These are phyloP conservation scores for Micropoecilia bifurca DNA, from an alignment of 2,797 vertebrate species.

Conservation along the genomic window DNA sequence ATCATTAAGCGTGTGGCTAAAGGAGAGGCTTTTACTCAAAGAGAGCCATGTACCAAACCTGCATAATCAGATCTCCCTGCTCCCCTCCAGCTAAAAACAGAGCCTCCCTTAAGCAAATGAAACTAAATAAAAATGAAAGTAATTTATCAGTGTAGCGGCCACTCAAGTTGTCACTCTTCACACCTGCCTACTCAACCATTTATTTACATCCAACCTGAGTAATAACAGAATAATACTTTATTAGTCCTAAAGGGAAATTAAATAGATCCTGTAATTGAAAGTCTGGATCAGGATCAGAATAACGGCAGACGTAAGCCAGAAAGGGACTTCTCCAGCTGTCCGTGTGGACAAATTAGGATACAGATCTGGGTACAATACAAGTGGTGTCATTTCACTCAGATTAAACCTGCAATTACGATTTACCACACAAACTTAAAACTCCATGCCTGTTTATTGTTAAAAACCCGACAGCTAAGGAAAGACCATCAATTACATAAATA, in stretches of 20 bases:
- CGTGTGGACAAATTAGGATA: slow-evolving; percentile 51
- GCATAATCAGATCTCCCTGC: slow-evolving; percentile 69
- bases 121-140: slow-evolving; percentile 69
- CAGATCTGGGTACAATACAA: slow-evolving; percentile 15
- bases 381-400: slow-evolving; percentile 50
- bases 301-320: slow-evolving; percentile 53
- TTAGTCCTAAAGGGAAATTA: background rate
- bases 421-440: slow-evolving; percentile 37
- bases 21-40: slow-evolving; percentile 67
- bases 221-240: background rate
- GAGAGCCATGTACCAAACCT: slow-evolving; percentile 52
- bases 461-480: slow-evolving; percentile 13
- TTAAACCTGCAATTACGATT: slow-evolving; percentile 45
- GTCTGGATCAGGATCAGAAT: slow-evolving; percentile 50
- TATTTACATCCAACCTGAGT: slow-evolving; percentile 35
- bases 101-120: slow-evolving; percentile 74
- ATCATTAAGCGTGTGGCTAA: slow-evolving; percentile 70
- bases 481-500: slow-evolving; percentile 11
- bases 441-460: slow-evolving; percentile 16
- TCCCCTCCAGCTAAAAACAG: slow-evolving; percentile 69
- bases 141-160: slow-evolving; percentile 72
- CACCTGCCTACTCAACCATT: slow-evolving; percentile 53
- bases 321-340: slow-evolving; percentile 53
- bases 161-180: slow-evolving; percentile 65
- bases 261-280: slow-evolving; percentile 23